phyloP scores from a whole-genome alignment of 64 coral and sea anemone species.

The Montipora cactus region DNA sequence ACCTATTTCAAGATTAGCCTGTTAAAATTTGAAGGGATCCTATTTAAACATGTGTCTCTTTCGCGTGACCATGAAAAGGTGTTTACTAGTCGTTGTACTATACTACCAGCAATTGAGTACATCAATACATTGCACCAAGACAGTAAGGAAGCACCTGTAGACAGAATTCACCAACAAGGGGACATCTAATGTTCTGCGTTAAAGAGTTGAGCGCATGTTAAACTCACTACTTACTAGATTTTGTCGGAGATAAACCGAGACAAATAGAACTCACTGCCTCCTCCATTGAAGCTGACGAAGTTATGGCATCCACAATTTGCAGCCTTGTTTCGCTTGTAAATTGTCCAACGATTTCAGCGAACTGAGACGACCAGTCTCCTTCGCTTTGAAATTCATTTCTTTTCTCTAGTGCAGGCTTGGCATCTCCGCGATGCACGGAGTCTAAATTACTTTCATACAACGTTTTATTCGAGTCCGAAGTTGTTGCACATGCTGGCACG shows the following conservation, averaged over 20 bases:
- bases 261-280: constrained; percentile 9
- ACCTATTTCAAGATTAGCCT: too few species aligned
- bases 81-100: too few species aligned
- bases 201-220: too few species aligned
- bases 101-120: too few species aligned
- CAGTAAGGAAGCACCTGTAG: too few species aligned
- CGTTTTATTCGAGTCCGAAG: background rate
- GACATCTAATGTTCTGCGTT: too few species aligned
- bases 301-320: constrained; percentile 3
- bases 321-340: constrained; percentile 12
- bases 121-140: too few species aligned
- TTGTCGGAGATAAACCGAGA: background rate
- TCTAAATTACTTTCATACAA: background rate
- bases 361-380: background rate
- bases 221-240: background rate
- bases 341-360: background rate
- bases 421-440: background rate
- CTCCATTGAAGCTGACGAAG: background rate
- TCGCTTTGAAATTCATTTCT: background rate
- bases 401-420: too few species aligned
- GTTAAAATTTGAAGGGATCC: too few species aligned
- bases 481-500: background rate
- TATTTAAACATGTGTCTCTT: too few species aligned
- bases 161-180: too few species aligned
- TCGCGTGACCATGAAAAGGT: too few species aligned